phyloP scores from a whole-genome alignment of 2,113 vertebrate genomes.

The Xiphophorus maculatus region DNA sequence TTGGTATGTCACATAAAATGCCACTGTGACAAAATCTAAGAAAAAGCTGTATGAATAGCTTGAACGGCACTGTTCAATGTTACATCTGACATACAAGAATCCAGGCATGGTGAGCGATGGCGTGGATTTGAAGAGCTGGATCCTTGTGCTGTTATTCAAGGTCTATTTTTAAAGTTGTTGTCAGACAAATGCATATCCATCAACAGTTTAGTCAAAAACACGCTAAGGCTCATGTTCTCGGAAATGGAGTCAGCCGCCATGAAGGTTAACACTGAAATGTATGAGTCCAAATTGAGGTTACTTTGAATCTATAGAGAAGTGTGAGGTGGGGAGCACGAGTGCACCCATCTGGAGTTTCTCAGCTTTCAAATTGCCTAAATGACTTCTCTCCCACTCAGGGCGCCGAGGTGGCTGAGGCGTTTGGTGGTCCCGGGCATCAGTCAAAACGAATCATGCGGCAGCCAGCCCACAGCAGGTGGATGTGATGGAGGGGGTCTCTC shows the following conservation, averaged over 20 bases:
- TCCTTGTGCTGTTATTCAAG: constrained; percentile 11
- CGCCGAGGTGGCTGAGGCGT: constrained; percentile 22
- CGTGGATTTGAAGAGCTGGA: constrained; percentile 36
- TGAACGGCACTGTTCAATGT: no score
- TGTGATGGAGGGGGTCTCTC: constrained; percentile 12
- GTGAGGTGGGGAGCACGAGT: constrained; percentile 40
- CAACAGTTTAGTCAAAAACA: constrained; percentile 23
- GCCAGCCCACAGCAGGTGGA: constrained; percentile 38
- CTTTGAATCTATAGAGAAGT: constrained; percentile 46
- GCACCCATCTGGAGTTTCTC: constrained; percentile 45
- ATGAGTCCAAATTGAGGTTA: constrained; percentile 53
- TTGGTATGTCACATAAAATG: no score
- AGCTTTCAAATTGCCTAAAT: constrained; percentile 50
- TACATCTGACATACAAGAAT: no score
- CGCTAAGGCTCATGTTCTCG: not conserved
- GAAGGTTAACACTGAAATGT: constrained; percentile 53
- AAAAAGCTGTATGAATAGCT: no score
- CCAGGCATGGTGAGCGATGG: not conserved
- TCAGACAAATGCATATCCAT: constrained; percentile 17
- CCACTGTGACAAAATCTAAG: no score
- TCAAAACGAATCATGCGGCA: constrained; percentile 55
- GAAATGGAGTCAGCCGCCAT: constrained; percentile 38
- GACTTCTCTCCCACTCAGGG: constrained; percentile 48
- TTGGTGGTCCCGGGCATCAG: constrained; percentile 51
- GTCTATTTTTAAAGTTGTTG: constrained; percentile 41